These are phyloP conservation scores for Drosophila anomalipes DNA, from an alignment of 2,888 invertebrate genomes.

Conservation along the genomic window DNA sequence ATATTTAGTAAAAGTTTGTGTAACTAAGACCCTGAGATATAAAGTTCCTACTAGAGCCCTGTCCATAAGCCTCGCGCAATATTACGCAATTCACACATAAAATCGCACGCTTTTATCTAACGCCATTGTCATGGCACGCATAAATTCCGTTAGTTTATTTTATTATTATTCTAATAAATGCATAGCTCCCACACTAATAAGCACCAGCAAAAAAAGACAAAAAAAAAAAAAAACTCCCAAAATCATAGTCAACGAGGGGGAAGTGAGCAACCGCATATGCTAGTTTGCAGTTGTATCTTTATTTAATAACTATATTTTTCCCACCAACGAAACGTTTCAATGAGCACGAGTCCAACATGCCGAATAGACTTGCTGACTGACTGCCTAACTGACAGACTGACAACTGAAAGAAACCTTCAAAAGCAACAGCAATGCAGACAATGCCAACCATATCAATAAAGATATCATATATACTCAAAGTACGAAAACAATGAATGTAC, in stretches of 20 bases:
- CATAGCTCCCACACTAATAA: slow-evolving; percentile 71
- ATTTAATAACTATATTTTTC: slow-evolving; percentile 58
- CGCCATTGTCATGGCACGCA: slow-evolving; percentile 65
- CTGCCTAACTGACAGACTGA: slow-evolving; percentile 45
- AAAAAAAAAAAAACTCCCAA: slow-evolving; percentile 27
- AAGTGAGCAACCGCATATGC: slow-evolving; percentile 22
- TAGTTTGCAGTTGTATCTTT: slow-evolving; percentile 38
- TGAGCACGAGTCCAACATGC: slow-evolving; percentile 55
- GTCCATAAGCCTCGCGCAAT: slow-evolving; percentile 25
- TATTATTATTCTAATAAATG: slow-evolving; percentile 75
- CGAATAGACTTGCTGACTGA: slow-evolving; percentile 33
- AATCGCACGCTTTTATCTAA: slow-evolving; percentile 57
- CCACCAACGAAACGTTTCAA: slow-evolving; percentile 61
- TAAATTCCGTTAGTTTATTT: slow-evolving; percentile 67
- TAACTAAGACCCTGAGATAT: slow-evolving; percentile 24
- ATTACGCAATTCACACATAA: slow-evolving; percentile 48
- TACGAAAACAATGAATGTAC: slow-evolving; percentile 44
- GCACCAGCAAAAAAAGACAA: slow-evolving; percentile 36
- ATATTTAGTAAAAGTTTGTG: neutral
- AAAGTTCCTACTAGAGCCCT: slow-evolving; percentile 3
- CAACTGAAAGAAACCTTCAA: slow-evolving; percentile 73
- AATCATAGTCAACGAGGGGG: slow-evolving; percentile 22
- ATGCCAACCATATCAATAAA: slow-evolving; percentile 74
- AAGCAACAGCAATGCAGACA: slow-evolving; percentile 64
- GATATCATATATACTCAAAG: slow-evolving; percentile 54